phyloP scores from a whole-genome alignment of 92 coral and sea anemone species.

The Chrysogorgia sp. region DNA sequence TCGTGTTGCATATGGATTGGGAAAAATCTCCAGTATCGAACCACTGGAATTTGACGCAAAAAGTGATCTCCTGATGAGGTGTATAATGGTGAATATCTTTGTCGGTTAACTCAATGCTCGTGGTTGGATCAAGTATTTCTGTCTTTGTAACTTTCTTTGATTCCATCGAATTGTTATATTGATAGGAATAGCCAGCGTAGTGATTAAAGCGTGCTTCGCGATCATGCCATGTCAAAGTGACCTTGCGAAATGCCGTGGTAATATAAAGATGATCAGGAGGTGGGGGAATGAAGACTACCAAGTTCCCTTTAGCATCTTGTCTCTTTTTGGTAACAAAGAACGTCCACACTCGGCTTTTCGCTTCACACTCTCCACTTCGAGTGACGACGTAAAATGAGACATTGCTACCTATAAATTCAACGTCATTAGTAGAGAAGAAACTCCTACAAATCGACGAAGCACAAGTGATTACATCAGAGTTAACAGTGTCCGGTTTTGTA shows the following conservation, averaged over 20 bases:
- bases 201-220: not conserved
- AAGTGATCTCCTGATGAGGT: slow-evolving; percentile 18
- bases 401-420: not conserved
- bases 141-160: not conserved
- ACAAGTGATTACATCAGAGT: too few species aligned
- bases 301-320: not conserved
- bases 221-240: slow-evolving; percentile 13
- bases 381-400: not conserved
- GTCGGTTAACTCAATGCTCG: not conserved
- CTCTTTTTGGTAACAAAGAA: not conserved
- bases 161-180: not conserved
- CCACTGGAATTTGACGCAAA: slow-evolving; percentile 1
- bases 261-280: not conserved
- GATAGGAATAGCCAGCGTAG: not conserved
- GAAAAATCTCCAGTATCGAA: not conserved
- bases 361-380: not conserved
- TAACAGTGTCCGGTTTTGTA: not conserved
- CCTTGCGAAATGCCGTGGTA: slow-evolving; percentile 7
- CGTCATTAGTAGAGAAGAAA: not conserved
- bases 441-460: not conserved
- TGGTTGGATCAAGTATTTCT: not conserved
- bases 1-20: slow-evolving; percentile 7
- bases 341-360: not conserved
- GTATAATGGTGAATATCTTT: slow-evolving; percentile 21
- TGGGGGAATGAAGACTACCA: not conserved